Conservation (phyloP, 1,140 invertebrate species). For the Coenobita brevimanus region DNA sequence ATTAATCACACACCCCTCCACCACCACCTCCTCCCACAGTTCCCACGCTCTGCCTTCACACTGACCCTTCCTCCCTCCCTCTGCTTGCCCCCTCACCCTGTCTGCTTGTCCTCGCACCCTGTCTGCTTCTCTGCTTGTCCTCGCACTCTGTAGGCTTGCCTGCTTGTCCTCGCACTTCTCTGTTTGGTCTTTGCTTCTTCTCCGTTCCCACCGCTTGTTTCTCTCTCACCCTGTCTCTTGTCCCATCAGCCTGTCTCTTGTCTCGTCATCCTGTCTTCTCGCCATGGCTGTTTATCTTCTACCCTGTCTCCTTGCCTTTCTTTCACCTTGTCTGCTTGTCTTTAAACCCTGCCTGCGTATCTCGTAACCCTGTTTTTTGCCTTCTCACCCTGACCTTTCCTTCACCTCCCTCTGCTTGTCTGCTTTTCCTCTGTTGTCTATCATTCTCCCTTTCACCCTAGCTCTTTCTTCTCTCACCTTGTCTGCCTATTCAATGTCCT, state of each 20-base stretch:
- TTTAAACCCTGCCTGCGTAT: neutral
- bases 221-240: neutral
- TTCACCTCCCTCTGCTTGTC: neutral
- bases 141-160: neutral
- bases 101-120: neutral
- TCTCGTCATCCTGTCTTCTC: neutral
- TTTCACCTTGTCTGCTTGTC: neutral
- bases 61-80: neutral
- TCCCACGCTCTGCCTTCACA: neutral
- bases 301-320: too few species aligned
- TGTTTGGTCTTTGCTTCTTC: neutral
- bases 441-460: neutral
- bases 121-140: neutral
- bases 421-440: neutral
- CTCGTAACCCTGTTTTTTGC: neutral
- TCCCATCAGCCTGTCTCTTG: too few species aligned
- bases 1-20: neutral
- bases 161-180: neutral
- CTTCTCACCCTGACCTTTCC: neutral
- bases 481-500: neutral
- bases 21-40: neutral
- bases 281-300: neutral
- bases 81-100: neutral
- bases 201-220: neutral
- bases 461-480: neutral